Percentiles rank a stretch among this genome's conserved stretches.
Conservation (phyloP, 30 jellyfish, hydroid and myxozoan genomes). For the Hydra vulgaris region DNA sequence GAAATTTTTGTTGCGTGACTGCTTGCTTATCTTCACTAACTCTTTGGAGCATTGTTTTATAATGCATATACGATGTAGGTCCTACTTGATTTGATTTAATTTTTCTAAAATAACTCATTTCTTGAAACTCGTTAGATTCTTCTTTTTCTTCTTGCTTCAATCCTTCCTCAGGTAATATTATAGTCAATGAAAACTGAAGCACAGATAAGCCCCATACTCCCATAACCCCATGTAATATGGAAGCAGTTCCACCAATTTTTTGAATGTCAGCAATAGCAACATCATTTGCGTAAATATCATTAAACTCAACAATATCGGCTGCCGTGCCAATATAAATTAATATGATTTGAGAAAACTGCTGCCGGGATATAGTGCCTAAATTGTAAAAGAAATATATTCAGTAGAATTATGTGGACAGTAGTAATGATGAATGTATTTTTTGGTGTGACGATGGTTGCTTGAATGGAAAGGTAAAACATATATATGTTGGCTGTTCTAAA, state of each 20-base stretch:
- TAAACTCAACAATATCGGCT: conserved; percentile 93
- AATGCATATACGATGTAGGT: conserved; percentile 89
- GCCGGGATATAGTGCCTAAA: conserved; percentile 76
- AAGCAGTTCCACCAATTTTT: conserved; percentile 1
- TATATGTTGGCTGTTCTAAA: too few relatives aligned
- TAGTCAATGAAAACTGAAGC: conserved; percentile 82
- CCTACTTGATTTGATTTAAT: conserved; percentile 50
- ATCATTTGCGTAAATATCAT: conserved; percentile 69
- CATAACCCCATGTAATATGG: conserved; percentile 61
- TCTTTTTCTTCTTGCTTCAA: conserved; percentile 55
- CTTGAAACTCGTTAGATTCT: conserved; percentile 32
- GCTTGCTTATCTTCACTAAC: conserved; percentile 23
- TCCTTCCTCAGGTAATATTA: conserved; percentile 93
- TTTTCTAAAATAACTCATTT: conserved; percentile 17
- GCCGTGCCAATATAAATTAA: conserved; percentile 95
- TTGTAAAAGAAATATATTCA: too few relatives aligned
- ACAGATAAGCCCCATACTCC: conserved; percentile 92
- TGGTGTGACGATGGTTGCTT: too few relatives aligned
- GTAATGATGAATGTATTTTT: too few relatives aligned
- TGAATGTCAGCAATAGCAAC: conserved; percentile 9
- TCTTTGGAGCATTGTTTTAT: conserved; percentile 69
- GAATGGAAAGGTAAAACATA: too few relatives aligned
- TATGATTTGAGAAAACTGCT: conserved; percentile 80
- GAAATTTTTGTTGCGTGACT: background rate
- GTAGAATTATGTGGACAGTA: too few relatives aligned